Conservation (phyloP, 2,888 invertebrate species). For the Diadromus collaris region DNA sequence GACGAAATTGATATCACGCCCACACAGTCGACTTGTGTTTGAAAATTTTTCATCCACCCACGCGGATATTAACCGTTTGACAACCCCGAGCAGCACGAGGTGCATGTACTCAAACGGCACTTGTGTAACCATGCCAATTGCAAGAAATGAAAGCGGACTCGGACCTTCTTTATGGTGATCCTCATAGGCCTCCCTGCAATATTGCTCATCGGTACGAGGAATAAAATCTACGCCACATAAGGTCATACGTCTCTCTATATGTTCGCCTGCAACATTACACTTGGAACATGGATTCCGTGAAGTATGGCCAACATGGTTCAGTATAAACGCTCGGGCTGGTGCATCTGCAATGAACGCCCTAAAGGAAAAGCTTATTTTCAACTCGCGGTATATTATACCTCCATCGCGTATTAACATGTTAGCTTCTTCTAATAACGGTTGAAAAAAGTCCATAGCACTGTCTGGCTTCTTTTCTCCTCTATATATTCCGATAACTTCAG, state of each 20-base stretch:
- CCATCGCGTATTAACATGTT: constrained; percentile 25
- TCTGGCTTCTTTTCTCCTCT: constrained; percentile 14
- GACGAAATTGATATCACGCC: background rate
- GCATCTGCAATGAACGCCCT: constrained; percentile 55
- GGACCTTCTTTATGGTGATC: background rate
- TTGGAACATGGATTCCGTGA: constrained; percentile 51
- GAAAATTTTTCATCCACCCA: background rate
- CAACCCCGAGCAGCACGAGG: no score
- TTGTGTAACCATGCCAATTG: no score
- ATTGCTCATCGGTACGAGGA: constrained; percentile 43
- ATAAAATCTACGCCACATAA: constrained; percentile 5
- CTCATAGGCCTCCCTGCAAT: background rate
- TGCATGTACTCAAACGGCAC: no score
- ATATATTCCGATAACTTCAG: constrained; percentile 30
- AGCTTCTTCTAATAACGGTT: background rate
- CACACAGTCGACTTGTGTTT: background rate
- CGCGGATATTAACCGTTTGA: no score
- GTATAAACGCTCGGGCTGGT: constrained; percentile 51
- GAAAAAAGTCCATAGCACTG: background rate
- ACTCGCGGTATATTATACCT: no score
- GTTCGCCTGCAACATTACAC: constrained; percentile 31
- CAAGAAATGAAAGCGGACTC: no score
- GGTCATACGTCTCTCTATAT: constrained; percentile 16
- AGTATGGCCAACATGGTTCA: constrained; percentile 52
- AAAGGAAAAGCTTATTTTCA: no score